phyloP scores from a whole-genome alignment of 1,140 invertebrate genomes.

The Drosophila arizonae region DNA sequence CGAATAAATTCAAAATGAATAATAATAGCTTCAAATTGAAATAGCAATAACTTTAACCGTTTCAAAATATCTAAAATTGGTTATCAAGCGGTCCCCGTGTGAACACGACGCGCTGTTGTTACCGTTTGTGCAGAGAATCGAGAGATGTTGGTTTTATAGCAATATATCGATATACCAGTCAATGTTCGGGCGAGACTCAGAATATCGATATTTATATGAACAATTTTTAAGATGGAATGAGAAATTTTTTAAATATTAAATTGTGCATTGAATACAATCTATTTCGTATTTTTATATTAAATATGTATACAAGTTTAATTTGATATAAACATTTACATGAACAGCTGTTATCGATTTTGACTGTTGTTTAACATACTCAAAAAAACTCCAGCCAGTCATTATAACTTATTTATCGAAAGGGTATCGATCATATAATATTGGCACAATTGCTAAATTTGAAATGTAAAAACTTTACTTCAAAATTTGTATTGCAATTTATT shows the following conservation, averaged over 20 bases:
- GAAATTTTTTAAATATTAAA: not conserved
- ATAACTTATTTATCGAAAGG: not conserved
- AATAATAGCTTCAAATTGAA: conserved; percentile 20
- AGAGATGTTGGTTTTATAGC: conserved; percentile 16
- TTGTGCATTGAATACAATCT: not conserved
- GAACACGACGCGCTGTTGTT: conserved; percentile 46
- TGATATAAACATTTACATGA: not conserved
- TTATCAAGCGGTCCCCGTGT: conserved; percentile 38
- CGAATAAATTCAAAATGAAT: conserved; percentile 15
- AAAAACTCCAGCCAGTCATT: not conserved
- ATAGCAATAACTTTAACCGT: conserved; percentile 20
- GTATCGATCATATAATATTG: not conserved
- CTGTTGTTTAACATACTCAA: not conserved
- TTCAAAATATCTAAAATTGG: conserved; percentile 34
- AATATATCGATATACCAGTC: conserved; percentile 1
- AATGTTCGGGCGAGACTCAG: not conserved
- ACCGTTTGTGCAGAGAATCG: conserved; percentile 37
- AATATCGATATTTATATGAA: conserved; percentile 13
- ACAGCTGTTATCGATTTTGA: not conserved
- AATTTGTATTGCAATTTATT: no score
- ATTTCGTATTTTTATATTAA: not conserved
- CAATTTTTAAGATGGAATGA: not conserved
- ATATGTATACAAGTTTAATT: not conserved
- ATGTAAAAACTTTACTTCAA: no score
- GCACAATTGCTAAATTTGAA: no score